phyloP scores from a whole-genome alignment of 2,888 invertebrate genomes.

The Lottia scabra region DNA sequence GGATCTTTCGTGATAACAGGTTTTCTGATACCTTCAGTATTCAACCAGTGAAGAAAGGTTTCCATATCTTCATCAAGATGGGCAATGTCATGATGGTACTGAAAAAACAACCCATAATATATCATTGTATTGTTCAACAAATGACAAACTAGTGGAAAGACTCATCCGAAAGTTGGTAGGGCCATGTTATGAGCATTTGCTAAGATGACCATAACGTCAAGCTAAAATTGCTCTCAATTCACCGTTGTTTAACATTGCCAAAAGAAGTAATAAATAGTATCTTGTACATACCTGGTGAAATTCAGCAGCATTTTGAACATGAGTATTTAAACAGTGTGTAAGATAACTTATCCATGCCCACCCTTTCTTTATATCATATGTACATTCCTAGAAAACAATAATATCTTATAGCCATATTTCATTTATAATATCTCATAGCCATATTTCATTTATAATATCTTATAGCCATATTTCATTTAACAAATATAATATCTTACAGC shows the following conservation, averaged over 20 bases:
- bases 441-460: too few relatives aligned
- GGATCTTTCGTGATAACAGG: conserved; percentile 49
- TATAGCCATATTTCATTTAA: too few relatives aligned
- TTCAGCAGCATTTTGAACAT: conserved; percentile 58
- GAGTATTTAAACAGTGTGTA: conserved; percentile 55
- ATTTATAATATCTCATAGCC: too few relatives aligned
- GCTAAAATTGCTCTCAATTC: too few relatives aligned
- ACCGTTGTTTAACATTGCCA: too few relatives aligned
- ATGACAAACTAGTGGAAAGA: too few relatives aligned
- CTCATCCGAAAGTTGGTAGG: too few relatives aligned
- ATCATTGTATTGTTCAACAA: too few relatives aligned
- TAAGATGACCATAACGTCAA: too few relatives aligned
- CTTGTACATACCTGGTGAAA: conserved; percentile 59
- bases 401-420: too few relatives aligned
- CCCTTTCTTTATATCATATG: conserved; percentile 55
- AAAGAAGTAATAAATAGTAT: background rate
- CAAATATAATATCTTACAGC: too few relatives aligned
- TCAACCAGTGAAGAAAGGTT: conserved; percentile 50
- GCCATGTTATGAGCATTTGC: too few relatives aligned
- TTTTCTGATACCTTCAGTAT: conserved; percentile 48
- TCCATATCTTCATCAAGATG: conserved; percentile 55
- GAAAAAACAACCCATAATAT: conserved; percentile 14
- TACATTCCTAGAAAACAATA: conserved; percentile 53
- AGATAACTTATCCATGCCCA: conserved; percentile 62
- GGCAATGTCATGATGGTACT: conserved; percentile 57